These are phyloP conservation scores for Nemopilema nomurai DNA, from an alignment of 30 jellyfish, hydroid and myxozoan species.

Conservation along the genomic window DNA sequence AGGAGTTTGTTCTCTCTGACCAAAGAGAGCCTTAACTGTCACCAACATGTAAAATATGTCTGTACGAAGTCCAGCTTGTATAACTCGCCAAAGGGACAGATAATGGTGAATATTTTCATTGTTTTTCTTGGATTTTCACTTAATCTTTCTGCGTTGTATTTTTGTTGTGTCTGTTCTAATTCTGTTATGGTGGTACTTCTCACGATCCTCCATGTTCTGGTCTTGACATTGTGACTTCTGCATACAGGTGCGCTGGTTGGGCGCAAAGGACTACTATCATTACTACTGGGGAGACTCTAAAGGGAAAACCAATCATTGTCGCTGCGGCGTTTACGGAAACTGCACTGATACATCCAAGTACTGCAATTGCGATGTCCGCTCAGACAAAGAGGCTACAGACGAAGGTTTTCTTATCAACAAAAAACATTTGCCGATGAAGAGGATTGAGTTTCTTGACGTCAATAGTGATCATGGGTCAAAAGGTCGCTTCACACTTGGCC, in stretches of 20 bases:
- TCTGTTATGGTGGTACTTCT: too few relatives aligned
- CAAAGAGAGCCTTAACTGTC: conserved; percentile 38
- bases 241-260: conserved; percentile 76
- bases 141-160: too few relatives aligned
- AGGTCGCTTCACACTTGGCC: conserved; percentile 65
- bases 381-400: conserved; percentile 37
- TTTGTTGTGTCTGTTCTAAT: too few relatives aligned
- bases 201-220: too few relatives aligned
- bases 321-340: conserved; percentile 61
- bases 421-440: conserved; percentile 68
- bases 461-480: conserved; percentile 33
- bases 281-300: conserved; percentile 84
- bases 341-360: conserved; percentile 52
- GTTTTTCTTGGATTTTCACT: too few relatives aligned
- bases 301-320: conserved; percentile 53
- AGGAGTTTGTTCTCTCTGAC: conserved; percentile 47
- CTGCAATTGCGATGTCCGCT: conserved; percentile 80
- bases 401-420: conserved; percentile 64
- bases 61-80: conserved; percentile 63
- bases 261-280: conserved; percentile 49
- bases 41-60: conserved; percentile 51
- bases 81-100: conserved; percentile 71
- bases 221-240: too few relatives aligned
- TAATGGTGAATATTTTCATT: conserved; percentile 20
- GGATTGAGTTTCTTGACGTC: conserved; percentile 60